Percentiles rank a stretch among this genome's conserved stretches.
Conservation (phyloP, 1,140 invertebrate genomes). For the Drosophila willistoni region DNA sequence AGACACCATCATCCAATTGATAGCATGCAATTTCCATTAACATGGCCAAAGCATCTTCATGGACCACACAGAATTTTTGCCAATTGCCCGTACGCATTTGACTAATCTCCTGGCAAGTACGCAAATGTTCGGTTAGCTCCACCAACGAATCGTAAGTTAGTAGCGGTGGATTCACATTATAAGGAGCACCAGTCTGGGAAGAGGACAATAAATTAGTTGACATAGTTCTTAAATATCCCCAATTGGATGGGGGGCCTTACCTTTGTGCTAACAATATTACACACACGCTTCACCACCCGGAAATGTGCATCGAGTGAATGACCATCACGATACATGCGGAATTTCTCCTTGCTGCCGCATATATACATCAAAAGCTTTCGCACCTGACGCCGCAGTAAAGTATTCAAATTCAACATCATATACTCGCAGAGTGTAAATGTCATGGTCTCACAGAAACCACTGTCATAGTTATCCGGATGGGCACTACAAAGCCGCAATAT, state of each 20-base stretch:
- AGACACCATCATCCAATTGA: conserved; percentile 95
- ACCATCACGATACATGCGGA: conserved; percentile 95
- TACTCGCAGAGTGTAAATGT: conserved; percentile 94
- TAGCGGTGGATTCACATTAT: conserved; percentile 83
- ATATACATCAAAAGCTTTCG: conserved; percentile 96
- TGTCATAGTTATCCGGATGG: conserved; percentile 85
- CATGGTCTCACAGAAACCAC: conserved; percentile 94
- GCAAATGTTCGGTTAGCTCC: conserved; percentile 96
- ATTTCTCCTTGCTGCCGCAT: conserved; percentile 97
- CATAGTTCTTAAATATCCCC: neutral
- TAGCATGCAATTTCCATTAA: conserved; percentile 90
- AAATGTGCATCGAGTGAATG: conserved; percentile 94
- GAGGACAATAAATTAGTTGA: neutral
- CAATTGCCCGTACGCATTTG: conserved; percentile 96
- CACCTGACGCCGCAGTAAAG: conserved; percentile 90
- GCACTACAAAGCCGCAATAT: conserved; percentile 89
- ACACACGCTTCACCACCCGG: conserved; percentile 85
- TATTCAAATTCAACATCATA: conserved; percentile 96
- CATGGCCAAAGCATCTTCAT: conserved; percentile 91
- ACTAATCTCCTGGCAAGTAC: conserved; percentile 96
- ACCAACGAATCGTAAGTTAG: conserved; percentile 95
- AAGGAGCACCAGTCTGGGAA: conserved; percentile 67
- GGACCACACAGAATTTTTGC: conserved; percentile 94
- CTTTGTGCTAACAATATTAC: conserved; percentile 82
- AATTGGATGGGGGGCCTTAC: conserved; percentile 66